Conservation (phyloP, 2,888 invertebrate genomes). For the Trichogramma dendrolimi region DNA sequence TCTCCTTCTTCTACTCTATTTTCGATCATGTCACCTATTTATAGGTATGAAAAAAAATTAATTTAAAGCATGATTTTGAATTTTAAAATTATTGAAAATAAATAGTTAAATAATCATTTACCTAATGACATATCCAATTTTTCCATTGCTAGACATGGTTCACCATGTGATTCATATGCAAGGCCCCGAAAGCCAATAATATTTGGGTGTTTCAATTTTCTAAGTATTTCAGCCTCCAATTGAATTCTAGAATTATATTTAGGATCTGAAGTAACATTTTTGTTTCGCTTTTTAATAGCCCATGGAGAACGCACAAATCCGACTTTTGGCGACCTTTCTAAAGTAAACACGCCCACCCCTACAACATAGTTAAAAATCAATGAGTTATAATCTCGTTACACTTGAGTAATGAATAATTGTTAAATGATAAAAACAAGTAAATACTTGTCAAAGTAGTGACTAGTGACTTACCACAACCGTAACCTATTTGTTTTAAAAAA, state of each 20-base stretch:
- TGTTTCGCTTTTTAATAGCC: conserved; percentile 75
- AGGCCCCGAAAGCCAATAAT: conserved; percentile 72
- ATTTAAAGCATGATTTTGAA: background rate
- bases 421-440: conserved; percentile 1
- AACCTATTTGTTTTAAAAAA: conserved; percentile 67
- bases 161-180: conserved; percentile 55
- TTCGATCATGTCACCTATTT: conserved; percentile 66
- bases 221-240: conserved; percentile 69
- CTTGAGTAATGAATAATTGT: conserved; percentile 7
- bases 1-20: conserved; percentile 55
- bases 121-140: conserved; percentile 68
- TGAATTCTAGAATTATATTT: conserved; percentile 59
- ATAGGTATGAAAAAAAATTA: conserved; percentile 4
- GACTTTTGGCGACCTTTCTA: conserved; percentile 68
- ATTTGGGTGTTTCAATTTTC: conserved; percentile 71
- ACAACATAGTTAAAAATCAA: conserved; percentile 27
- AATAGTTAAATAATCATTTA: conserved; percentile 25
- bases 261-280: conserved; percentile 46
- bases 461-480: conserved; percentile 64
- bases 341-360: conserved; percentile 75
- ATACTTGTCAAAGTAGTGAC: conserved; percentile 4
- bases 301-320: conserved; percentile 74
- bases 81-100: background rate
- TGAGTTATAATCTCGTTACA: background rate
- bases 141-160: conserved; percentile 73